Evolutionary conservation across 2,888 invertebrate species (phyloP), one percentile per base, ranked within the genome.

Genomic region (Leptinotarsa tumamoca): DNA sequence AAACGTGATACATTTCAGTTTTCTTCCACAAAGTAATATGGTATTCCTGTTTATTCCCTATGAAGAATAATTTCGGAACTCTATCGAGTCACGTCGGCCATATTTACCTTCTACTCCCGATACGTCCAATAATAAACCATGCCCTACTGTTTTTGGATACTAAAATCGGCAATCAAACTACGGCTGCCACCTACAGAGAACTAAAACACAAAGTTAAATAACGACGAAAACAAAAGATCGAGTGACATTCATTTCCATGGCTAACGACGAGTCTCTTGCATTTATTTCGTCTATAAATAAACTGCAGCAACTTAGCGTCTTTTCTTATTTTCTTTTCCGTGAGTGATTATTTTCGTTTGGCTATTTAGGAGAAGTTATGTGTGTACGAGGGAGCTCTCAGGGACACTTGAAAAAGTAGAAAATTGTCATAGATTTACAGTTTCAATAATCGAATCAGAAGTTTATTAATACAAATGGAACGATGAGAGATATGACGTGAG

Each of bases 211-310:
- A 63, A 63, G 63, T 63, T 27, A 43, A 63, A 63, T 63, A 33
- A 63, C 43, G 63, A 63, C 63, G 33, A 63, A 63, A 43, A 63
- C 63, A 63, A 63, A 63, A 63, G 27, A 63, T 63, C 63, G 43
- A 63, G 63, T 63, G 63, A 33, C 63, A 63, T 63, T 63, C 63
- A 43, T 63, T n/a, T 63, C 43, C 63, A 63, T 63, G 63, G 63
- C 33, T 63, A 63, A 63, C 58, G 58, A 58, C 58, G 58, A 58
- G 58, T 23, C 23, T 58, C 58, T 58, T 58, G 23, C 58, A 23
- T 27, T 58, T 58, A 58, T 58, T 58, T 58, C 23, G 58, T 58
- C 58, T 58, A 58, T 58, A 58, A 58, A 58, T 58, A 58, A 58
- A 23, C 58, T 23, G 23, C 23, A 58, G 23, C 23, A 23, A 58